A percentile compares a stretch with the other conserved stretches of the same genome.
phyloP scores from a whole-genome alignment of 2,888 invertebrate genomes.

The Parnassius glacialis region DNA sequence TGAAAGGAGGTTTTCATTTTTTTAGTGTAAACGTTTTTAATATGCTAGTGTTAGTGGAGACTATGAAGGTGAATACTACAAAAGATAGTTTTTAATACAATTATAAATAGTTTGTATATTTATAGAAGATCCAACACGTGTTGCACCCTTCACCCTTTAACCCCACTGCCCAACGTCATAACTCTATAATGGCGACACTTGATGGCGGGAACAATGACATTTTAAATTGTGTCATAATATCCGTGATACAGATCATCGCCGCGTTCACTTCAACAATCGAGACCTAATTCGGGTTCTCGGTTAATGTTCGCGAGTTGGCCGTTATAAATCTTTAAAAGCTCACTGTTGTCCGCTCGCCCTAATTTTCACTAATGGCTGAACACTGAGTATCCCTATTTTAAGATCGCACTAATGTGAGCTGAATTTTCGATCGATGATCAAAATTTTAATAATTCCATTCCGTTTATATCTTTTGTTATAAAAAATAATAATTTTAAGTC shows the following conservation, averaged over 20 bases:
- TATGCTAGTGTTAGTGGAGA: background rate
- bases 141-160: conserved; percentile 65
- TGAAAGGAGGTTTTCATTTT: conserved; percentile 2
- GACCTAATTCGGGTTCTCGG: conserved; percentile 48
- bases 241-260: conserved; percentile 36
- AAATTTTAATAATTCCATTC: background rate
- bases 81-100: conserved; percentile 1
- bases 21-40: background rate
- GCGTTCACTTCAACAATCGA: conserved; percentile 48
- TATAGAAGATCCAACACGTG: conserved; percentile 52
- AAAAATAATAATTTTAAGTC: no score
- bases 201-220: conserved; percentile 58
- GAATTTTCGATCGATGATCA: conserved; percentile 35
- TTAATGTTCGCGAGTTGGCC: conserved; percentile 46
- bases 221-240: conserved; percentile 71
- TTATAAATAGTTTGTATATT: conserved; percentile 24
- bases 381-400: conserved; percentile 46
- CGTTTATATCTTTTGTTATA: no score
- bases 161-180: conserved; percentile 57
- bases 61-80: background rate
- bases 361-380: conserved; percentile 63
- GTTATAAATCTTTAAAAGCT: conserved; percentile 57
- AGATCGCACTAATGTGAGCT: conserved; percentile 37
- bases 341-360: conserved; percentile 48
- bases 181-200: conserved; percentile 50